These are phyloP conservation scores for Apteryx owenii DNA, from an alignment of 2,113 vertebrate genomes.

Conservation along the genomic window DNA sequence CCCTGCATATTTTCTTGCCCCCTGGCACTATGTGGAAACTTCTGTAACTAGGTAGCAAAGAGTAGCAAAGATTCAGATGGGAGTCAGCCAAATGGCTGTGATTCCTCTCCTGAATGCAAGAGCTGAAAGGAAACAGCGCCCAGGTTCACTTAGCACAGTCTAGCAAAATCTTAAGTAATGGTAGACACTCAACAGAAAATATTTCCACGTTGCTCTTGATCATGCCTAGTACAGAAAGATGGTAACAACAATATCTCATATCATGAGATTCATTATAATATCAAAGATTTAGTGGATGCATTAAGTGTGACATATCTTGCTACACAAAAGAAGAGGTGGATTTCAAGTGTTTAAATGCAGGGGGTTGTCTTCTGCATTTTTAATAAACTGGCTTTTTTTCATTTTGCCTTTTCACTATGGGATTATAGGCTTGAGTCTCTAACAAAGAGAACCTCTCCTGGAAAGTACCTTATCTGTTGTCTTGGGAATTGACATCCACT, in stretches of 20 bases:
- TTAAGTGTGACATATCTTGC: neutral
- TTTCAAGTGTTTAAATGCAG: neutral
- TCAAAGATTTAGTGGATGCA: slow-evolving; percentile 1
- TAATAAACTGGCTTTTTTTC: neutral
- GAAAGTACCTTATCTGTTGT: neutral
- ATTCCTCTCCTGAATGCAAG: neutral
- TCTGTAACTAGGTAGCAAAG: neutral
- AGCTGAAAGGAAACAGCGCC: neutral
- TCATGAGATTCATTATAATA: neutral
- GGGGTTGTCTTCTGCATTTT: neutral
- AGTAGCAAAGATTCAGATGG: neutral
- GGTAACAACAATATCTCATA: neutral
- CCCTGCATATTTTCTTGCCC: neutral
- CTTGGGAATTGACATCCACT: neutral
- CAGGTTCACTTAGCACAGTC: neutral
- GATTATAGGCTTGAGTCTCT: neutral
- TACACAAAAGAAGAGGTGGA: neutral
- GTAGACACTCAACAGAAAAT: neutral
- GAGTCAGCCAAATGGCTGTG: neutral
- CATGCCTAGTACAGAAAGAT: neutral
- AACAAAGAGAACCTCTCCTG: neutral
- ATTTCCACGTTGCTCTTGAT: neutral
- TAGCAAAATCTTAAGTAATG: neutral
- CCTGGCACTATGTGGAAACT: neutral
- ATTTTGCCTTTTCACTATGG: neutral